These are phyloP conservation scores for Peromyscus nudipes DNA, from an alignment of 2,797 vertebrate species.

Conservation along the genomic window DNA sequence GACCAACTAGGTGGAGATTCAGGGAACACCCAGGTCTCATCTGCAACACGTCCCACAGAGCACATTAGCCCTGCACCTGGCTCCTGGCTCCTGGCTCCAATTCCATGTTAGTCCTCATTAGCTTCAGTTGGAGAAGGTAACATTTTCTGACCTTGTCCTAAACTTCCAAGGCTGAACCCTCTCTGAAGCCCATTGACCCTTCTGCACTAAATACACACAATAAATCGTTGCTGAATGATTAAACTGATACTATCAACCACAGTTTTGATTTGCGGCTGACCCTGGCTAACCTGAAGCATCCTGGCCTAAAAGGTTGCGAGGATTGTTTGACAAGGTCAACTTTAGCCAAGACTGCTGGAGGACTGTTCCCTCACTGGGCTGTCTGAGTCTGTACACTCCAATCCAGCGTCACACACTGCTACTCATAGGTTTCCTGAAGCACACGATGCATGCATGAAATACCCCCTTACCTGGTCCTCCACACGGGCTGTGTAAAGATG, in stretches of 20 bases:
- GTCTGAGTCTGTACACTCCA: neutral
- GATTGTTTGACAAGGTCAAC: neutral
- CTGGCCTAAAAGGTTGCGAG: neutral
- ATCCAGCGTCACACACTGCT: neutral
- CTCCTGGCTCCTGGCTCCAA: neutral
- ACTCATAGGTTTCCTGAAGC: neutral
- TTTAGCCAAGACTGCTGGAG: neutral
- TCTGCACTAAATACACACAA: neutral
- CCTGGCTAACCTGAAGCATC: neutral
- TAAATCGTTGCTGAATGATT: constrained; percentile 5
- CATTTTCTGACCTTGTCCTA: constrained; percentile 51
- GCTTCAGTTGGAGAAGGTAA: constrained; percentile 43
- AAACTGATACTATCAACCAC: constrained; percentile 23
- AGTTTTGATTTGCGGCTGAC: constrained; percentile 43
- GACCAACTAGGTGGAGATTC: neutral
- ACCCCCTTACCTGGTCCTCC: neutral
- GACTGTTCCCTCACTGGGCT: neutral
- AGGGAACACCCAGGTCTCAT: neutral
- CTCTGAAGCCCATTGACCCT: constrained; percentile 29
- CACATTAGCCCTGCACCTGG: neutral
- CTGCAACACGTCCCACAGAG: neutral
- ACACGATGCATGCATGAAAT: neutral
- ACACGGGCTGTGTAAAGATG: neutral
- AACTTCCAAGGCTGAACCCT: constrained; percentile 17
- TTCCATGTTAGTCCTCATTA: constrained; percentile 20